Conservation (phyloP, 2,113 vertebrate genomes). For the Ginglymostoma cirratum region DNA sequence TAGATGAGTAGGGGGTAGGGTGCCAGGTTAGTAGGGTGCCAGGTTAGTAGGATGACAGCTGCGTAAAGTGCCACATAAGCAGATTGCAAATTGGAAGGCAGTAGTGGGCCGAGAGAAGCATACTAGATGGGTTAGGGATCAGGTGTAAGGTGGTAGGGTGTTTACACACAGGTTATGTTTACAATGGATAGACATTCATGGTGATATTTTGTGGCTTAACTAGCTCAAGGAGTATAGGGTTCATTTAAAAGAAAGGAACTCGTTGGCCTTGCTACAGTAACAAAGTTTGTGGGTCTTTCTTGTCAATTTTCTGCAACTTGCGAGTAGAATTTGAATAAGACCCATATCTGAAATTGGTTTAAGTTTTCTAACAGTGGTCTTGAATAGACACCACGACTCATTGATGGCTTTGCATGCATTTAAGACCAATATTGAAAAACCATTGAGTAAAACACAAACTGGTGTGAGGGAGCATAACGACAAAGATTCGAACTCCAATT, state of each 20-base stretch:
- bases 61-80: too few relatives aligned
- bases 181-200: too few relatives aligned
- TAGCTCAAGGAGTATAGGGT: neutral
- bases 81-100: too few relatives aligned
- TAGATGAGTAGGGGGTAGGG: too few relatives aligned
- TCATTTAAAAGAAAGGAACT: neutral
- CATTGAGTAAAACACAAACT: neutral
- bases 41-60: too few relatives aligned
- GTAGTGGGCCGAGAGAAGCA: too few relatives aligned
- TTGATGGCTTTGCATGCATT: neutral
- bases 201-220: neutral
- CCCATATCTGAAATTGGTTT: neutral
- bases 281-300: too few relatives aligned
- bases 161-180: too few relatives aligned
- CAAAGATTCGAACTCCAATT: neutral
- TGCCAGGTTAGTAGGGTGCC: too few relatives aligned
- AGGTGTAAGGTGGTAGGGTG: too few relatives aligned
- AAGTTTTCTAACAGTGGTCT: neutral
- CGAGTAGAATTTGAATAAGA: neutral
- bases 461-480: neutral
- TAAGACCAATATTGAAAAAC: neutral
- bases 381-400: neutral
- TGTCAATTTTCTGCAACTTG: neutral
- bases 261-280: neutral
- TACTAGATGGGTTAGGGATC: too few relatives aligned